Conservation (phyloP, 2,113 vertebrate species). For the Pachypanchax playfairii region DNA sequence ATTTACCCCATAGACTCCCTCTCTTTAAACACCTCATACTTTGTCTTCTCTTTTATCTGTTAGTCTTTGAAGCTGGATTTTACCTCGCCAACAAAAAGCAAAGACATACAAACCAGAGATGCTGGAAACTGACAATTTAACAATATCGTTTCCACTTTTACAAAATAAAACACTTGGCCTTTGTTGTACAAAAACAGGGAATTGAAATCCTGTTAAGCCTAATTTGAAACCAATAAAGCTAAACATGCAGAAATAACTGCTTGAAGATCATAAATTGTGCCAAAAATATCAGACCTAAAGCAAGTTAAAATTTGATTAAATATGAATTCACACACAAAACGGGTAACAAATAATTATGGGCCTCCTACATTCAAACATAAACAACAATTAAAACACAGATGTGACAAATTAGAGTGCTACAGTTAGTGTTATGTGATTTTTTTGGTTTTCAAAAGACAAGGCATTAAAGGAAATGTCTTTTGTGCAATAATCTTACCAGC, state of each 20-base stretch:
- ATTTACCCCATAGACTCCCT: slow-evolving; percentile 29
- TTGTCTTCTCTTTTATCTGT: slow-evolving; percentile 3
- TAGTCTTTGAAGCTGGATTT: slow-evolving; percentile 25
- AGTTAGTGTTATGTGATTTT: neutral
- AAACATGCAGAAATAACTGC: neutral
- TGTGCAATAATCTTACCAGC: neutral
- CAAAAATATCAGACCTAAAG: neutral
- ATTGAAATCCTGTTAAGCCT: neutral
- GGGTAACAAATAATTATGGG: neutral
- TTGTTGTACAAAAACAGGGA: neutral
- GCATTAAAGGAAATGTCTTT: neutral
- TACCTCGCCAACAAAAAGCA: slow-evolving; percentile 17
- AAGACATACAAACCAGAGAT: slow-evolving; percentile 18
- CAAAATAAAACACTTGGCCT: neutral
- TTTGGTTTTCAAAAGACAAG: neutral
- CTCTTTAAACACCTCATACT: slow-evolving; percentile 6
- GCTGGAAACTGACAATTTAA: slow-evolving; percentile 22
- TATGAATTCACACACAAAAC: neutral
- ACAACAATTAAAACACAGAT: neutral
- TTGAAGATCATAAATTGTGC: neutral
- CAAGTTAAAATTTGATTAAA: neutral
- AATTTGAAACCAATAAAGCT: neutral
- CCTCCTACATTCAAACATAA: neutral
- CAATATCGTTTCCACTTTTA: neutral
- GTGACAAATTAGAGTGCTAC: neutral